Conservation (phyloP, 2,888 invertebrate genomes). For the Drosophila nigricruria region DNA sequence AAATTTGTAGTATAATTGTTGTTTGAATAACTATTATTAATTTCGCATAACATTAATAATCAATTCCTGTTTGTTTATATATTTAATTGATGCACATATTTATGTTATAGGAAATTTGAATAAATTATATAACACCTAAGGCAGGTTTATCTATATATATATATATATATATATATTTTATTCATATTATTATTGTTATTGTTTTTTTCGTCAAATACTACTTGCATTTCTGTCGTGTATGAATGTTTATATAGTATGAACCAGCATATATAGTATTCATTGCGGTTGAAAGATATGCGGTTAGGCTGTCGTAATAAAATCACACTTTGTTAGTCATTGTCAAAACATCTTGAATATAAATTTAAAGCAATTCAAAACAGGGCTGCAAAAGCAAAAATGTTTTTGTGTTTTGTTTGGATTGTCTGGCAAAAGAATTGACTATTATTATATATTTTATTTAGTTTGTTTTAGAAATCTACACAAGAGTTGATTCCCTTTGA, state of each 20-base stretch:
- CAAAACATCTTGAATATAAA: background rate
- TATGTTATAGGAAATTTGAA: background rate
- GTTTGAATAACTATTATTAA: background rate
- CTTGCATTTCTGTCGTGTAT: background rate
- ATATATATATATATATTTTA: background rate
- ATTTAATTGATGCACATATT: background rate
- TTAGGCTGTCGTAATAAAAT: slow-evolving; percentile 3
- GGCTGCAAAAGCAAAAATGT: background rate
- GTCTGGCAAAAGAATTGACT: background rate
- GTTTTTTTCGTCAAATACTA: background rate
- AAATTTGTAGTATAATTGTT: background rate
- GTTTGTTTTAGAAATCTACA: background rate
- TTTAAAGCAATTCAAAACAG: background rate
- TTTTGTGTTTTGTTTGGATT: background rate
- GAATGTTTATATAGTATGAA: background rate
- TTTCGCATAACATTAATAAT: background rate
- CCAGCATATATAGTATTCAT: background rate
- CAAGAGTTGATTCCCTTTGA: background rate
- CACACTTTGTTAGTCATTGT: slow-evolving; percentile 3
- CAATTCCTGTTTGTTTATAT: background rate
- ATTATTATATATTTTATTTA: background rate
- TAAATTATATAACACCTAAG: background rate
- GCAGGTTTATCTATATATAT: background rate
- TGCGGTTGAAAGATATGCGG: background rate
- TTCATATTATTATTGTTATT: background rate